Evolutionary conservation across 2,888 invertebrate genomes (phyloP).

Genomic region (Agrilus mali): DNA sequence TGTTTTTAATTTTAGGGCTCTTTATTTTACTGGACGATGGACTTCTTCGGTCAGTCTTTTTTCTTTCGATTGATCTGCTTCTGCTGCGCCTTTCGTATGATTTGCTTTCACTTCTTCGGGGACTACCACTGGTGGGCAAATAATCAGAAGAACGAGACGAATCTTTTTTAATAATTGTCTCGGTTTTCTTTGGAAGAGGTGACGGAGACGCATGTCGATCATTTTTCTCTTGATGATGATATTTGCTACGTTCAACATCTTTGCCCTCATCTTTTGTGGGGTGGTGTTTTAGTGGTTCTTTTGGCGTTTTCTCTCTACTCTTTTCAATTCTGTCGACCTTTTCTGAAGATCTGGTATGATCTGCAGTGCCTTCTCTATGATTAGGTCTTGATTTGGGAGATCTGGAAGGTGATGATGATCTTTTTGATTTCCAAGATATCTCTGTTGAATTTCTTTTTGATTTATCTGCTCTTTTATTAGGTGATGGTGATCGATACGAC

Average conservation of each 20-base stretch:
- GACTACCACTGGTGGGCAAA: not conserved
- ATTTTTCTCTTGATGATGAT: no score
- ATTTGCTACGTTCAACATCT: not conserved
- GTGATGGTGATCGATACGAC: constrained; percentile 22
- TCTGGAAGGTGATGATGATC: constrained; percentile 1
- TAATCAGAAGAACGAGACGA: no score
- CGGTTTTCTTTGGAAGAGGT: no score
- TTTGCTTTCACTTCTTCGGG: not conserved
- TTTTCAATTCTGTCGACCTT: constrained; percentile 1
- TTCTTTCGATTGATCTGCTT: no score
- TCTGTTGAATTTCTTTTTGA: not conserved
- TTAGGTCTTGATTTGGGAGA: not conserved
- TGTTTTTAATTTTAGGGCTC: constrained; percentile 1
- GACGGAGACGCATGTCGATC: no score
- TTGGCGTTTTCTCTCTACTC: constrained; percentile 5
- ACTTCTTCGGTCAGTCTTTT: not conserved
- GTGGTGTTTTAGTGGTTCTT: constrained; percentile 1
- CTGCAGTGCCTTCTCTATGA: constrained; percentile 1
- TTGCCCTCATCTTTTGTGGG: constrained; percentile 2
- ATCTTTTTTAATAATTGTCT: no score
- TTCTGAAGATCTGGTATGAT: not conserved
- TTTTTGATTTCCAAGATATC: constrained; percentile 1
- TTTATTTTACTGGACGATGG: not conserved
- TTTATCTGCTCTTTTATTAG: constrained; percentile 16
- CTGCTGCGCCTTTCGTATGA: not conserved